Base-by-base conservation (phyloP, 2,888 invertebrate genomes). In the Perdita meconis region DNA sequence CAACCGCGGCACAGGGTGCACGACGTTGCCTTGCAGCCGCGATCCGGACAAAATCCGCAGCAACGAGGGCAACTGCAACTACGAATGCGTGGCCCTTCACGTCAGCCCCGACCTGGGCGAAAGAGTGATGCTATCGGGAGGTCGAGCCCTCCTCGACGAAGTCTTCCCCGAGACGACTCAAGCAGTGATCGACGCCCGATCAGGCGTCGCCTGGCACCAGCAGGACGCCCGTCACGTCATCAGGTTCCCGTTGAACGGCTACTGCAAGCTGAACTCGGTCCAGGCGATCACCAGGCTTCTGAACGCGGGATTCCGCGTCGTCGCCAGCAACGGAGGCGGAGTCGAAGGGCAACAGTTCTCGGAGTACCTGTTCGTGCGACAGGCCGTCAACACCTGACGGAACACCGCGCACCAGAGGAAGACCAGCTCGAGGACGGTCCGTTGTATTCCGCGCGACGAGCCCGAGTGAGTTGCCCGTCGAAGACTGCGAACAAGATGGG, bases 321-420 rank as follows among this genome's bases (percentile, higher is more conserved):
- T 95, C 60, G 97, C 97, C 30, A 96, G 97, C 89, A 97, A 96
- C 87, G 97, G 97, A 0, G 97, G 97, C 22, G 97, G 97, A 2
- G 97, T 97, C 42, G 97, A 97, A 90, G 97, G 97, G 4, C 97
- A 97, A 90, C 97, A 97, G 93, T 97, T 97, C 93, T 97, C 97
- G 88, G 97, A 97, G 93, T 97, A 97, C 93, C 94, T 97, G 88
- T 96, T 97, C 92, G 95, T 96, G 77, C 94, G 96, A 85, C 93
- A 93, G 81, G 88, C 93, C 89, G 78, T 91, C 77, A 87, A 85
- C 90, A 89, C 93, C 59, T 89, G 89, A 89, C 89, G 86, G 78
- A 86, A 51, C 65, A 84, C 72, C 22, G 47, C 81, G 34, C 51
- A 64, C 8, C 79, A 83, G 64, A 81, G 87, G 34, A 87, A 86